phyloP scores from a whole-genome alignment of 2,113 vertebrate species.

The Laticauda colubrina region DNA sequence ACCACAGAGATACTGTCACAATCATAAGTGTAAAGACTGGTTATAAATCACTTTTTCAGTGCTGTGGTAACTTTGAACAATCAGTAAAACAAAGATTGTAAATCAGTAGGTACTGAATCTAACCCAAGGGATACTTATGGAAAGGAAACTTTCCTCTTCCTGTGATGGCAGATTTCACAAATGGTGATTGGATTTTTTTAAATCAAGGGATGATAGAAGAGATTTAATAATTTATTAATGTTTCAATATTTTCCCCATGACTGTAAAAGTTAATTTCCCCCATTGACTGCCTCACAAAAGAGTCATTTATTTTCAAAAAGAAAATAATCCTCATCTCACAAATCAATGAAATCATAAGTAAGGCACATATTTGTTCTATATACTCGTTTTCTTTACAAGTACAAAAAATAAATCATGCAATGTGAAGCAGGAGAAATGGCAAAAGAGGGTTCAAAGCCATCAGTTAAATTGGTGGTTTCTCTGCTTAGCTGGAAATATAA shows the following conservation, averaged over 20 bases:
- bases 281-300: background rate
- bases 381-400: background rate
- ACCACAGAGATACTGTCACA: background rate
- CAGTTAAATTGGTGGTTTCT: constrained; percentile 7
- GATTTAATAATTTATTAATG: background rate
- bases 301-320: background rate
- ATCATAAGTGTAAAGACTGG: background rate
- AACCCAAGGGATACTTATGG: background rate
- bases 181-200: background rate
- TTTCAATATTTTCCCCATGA: background rate
- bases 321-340: background rate
- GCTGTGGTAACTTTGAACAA: background rate
- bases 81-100: background rate
- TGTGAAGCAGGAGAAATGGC: background rate
- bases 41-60: background rate
- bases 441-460: constrained; percentile 18
- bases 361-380: background rate
- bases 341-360: background rate
- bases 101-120: background rate
- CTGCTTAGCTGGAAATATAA: constrained; percentile 9
- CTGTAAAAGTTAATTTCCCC: background rate
- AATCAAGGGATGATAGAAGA: background rate
- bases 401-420: background rate
- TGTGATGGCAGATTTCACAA: background rate
- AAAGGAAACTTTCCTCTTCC: background rate